These are phyloP conservation scores for Drosophila cracens DNA, from an alignment of 2,888 invertebrate genomes.

Conservation along the genomic window DNA sequence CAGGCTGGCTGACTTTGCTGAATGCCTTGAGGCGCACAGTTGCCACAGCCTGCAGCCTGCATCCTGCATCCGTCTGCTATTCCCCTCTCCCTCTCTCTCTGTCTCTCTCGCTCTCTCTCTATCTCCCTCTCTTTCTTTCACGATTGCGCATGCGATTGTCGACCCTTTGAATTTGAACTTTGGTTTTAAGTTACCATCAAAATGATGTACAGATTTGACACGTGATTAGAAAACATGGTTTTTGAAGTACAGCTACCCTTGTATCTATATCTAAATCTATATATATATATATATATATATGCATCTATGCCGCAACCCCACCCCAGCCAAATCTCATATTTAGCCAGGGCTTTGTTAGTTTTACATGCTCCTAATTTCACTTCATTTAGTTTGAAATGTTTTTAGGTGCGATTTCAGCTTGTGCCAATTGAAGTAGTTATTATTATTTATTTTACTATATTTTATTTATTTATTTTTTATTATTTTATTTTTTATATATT, in stretches of 20 bases:
- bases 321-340: background rate
- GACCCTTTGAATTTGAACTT: constrained; percentile 50
- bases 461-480: too few species aligned
- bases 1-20: constrained; percentile 73
- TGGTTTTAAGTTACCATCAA: constrained; percentile 83
- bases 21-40: constrained; percentile 37
- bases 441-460: background rate
- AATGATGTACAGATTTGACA: constrained; percentile 78
- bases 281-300: background rate
- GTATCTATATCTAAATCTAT: background rate
- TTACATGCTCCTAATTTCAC: background rate
- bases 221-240: constrained; percentile 71
- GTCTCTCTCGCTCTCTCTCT: background rate
- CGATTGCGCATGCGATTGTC: constrained; percentile 33
- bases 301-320: background rate
- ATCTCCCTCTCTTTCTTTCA: constrained; percentile 4
- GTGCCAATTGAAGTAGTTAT: background rate
- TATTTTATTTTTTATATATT: background rate
- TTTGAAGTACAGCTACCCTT: constrained; percentile 14
- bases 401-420: background rate
- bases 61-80: constrained; percentile 1
- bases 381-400: background rate
- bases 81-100: background rate
- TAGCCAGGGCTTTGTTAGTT: background rate
- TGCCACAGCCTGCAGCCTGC: constrained; percentile 1